Percentiles rank a stretch among this genome's conserved stretches.
phyloP scores from a whole-genome alignment of 2,797 vertebrate species.

The Cryptoprocta ferox region DNA sequence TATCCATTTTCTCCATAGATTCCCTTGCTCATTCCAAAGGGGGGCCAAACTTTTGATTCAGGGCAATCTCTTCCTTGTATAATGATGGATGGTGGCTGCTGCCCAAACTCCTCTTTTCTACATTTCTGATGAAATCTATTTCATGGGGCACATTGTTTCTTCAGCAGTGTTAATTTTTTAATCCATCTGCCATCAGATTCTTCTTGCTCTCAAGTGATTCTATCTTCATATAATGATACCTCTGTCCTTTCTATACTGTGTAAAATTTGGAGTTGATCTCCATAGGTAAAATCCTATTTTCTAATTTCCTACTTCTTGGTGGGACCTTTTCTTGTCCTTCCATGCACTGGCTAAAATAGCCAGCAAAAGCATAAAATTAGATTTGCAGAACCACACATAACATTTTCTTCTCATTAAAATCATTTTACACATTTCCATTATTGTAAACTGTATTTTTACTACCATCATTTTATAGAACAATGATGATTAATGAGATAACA shows the following conservation, averaged over 20 bases:
- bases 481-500: background rate
- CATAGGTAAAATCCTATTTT: background rate
- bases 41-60: background rate
- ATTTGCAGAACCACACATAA: background rate
- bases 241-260: background rate
- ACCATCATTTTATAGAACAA: background rate
- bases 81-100: background rate
- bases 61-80: background rate
- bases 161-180: constrained; percentile 4
- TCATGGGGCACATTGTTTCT: background rate
- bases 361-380: background rate
- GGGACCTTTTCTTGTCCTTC: background rate
- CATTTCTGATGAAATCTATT: constrained; percentile 13
- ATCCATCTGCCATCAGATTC: background rate
- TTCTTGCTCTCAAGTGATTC: background rate
- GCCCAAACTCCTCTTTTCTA: background rate
- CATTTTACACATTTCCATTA: background rate
- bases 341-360: background rate
- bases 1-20: constrained; percentile 31
- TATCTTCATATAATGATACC: background rate
- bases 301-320: background rate
- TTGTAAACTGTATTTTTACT: constrained; percentile 24
- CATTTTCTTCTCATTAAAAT: background rate
- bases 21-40: background rate
- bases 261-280: constrained; percentile 16